Evolutionary conservation across 64 coral and sea anemone species (phyloP).

Genomic region (Dendronephthya gigantea): DNA sequence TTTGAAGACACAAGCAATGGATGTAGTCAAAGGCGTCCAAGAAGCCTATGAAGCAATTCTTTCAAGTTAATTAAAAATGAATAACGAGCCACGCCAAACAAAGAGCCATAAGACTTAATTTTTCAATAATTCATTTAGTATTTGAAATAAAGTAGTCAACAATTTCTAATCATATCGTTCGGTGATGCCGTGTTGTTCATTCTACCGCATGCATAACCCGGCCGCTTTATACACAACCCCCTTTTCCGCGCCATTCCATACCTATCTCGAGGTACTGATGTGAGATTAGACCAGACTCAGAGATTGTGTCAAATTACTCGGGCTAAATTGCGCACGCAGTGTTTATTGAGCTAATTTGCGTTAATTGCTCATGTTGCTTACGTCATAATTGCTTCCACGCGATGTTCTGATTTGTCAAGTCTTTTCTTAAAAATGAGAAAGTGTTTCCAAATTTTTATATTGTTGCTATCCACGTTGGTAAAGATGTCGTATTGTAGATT

Average conservation of each 20-base stretch:
- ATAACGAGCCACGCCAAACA: background rate
- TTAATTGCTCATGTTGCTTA: background rate
- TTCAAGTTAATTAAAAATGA: constrained; percentile 35
- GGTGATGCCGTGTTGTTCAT: too few species aligned
- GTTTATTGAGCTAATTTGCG: background rate
- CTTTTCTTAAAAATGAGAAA: background rate
- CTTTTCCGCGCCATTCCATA: too few species aligned
- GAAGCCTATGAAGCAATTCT: constrained; percentile 47
- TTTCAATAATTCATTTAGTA: background rate
- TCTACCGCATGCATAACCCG: too few species aligned
- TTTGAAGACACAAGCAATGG: constrained; percentile 59
- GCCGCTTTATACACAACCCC: too few species aligned
- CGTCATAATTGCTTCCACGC: background rate
- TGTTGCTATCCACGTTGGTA: background rate
- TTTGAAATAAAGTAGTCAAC: too few species aligned
- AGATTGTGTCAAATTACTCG: too few species aligned
- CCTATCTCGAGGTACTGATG: too few species aligned
- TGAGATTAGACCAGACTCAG: too few species aligned
- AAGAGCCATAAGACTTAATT: background rate
- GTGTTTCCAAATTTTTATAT: background rate
- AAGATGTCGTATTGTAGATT: background rate
- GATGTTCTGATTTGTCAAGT: background rate
- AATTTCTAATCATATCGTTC: too few species aligned
- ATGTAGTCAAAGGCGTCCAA: constrained; percentile 47
- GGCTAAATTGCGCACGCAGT: too few species aligned